Percentiles rank a stretch among this genome's conserved stretches.
These are phyloP conservation scores for Agelaius phoeniceus DNA, from an alignment of 2,113 vertebrate species.

Conservation along the genomic window DNA sequence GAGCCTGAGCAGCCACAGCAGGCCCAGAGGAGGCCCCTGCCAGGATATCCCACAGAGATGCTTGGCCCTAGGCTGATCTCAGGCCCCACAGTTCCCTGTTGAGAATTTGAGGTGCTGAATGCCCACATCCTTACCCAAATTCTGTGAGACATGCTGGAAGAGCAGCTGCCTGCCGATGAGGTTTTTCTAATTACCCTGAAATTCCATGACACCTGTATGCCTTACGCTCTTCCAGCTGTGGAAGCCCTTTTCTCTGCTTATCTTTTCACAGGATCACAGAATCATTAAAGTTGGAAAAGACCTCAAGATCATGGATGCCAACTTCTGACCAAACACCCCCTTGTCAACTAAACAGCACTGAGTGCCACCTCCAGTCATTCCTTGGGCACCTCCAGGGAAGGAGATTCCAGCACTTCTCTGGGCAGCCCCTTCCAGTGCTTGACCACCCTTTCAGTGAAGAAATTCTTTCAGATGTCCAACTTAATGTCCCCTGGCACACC, in stretches of 20 bases:
- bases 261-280: neutral
- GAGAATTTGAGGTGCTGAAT: neutral
- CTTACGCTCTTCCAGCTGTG: too few relatives aligned
- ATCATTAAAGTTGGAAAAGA: neutral
- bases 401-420: neutral
- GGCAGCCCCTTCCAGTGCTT: neutral
- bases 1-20: neutral
- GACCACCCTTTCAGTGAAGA: neutral
- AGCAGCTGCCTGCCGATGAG: neutral
- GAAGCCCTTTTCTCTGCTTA: neutral
- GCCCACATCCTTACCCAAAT: neutral
- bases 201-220: neutral
- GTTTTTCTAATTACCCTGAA: neutral
- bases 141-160: neutral
- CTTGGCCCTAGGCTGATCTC: fast-evolving
- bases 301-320: too few relatives aligned
- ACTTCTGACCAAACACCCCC: neutral
- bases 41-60: too few relatives aligned
- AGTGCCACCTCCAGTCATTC: neutral
- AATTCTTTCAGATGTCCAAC: neutral
- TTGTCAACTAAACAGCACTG: neutral
- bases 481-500: neutral
- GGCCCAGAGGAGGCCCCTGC: neutral
- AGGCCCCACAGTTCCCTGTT: neutral
- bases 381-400: neutral